Evolutionary conservation across 2,797 vertebrate species (phyloP).

Genomic region (Manis crassicaudata): DNA sequence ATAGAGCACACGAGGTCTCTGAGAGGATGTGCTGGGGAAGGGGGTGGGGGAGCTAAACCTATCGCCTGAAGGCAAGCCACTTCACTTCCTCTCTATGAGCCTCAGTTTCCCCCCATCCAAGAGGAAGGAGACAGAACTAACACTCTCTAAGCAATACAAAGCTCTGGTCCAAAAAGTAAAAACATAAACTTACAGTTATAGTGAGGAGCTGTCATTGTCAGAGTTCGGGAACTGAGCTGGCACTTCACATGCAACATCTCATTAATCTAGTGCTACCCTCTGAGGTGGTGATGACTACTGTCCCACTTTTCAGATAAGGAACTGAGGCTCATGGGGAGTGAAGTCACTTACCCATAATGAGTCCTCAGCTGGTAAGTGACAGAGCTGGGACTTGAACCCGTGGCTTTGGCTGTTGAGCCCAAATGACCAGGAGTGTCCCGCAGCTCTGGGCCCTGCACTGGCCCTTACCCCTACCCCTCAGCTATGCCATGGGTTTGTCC

Average conservation of each 20-base stretch:
- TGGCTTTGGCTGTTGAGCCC: neutral
- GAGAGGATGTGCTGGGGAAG: neutral
- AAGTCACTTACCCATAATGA: neutral
- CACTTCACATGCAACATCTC: neutral
- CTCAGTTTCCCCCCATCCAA: constrained; percentile 28
- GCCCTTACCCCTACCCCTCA: neutral
- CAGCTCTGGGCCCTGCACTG: neutral
- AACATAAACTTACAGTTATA: neutral
- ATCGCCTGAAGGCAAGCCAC: neutral
- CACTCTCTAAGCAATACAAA: neutral
- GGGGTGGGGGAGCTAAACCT: neutral
- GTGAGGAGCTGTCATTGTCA: neutral
- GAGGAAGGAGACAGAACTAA: neutral
- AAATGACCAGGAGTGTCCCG: neutral
- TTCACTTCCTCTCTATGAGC: neutral
- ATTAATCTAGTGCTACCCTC: neutral
- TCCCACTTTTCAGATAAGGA: neutral
- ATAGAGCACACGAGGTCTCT: neutral
- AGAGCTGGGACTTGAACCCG: neutral
- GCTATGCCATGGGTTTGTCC: neutral
- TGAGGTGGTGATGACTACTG: neutral
- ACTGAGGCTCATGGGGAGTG: neutral
- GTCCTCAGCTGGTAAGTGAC: neutral
- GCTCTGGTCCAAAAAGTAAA: neutral
- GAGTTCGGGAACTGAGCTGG: neutral